phyloP scores from a whole-genome alignment of 2,113 vertebrate species.

The Petroica traversi region DNA sequence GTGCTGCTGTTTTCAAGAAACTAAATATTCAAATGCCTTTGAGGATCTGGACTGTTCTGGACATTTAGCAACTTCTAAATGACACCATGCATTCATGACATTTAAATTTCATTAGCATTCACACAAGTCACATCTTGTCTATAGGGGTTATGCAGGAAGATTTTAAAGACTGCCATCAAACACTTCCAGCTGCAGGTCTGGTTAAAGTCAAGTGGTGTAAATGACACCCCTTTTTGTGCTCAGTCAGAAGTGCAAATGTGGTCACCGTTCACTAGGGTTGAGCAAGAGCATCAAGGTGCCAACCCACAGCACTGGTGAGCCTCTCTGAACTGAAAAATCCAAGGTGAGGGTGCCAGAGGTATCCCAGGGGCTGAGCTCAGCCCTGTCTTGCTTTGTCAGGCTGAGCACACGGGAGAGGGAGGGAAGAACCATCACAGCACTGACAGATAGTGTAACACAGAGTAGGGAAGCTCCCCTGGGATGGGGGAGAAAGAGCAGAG shows the following conservation, averaged over 20 bases:
- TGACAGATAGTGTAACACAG: rapidly evolving
- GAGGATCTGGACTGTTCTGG: background rate
- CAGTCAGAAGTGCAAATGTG: background rate
- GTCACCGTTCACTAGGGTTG: rapidly evolving
- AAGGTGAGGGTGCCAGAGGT: background rate
- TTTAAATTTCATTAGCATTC: background rate
- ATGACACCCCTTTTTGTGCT: background rate
- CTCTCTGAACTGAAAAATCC: rapidly evolving
- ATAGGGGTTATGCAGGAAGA: background rate
- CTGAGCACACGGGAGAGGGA: background rate
- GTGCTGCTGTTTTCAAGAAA: background rate
- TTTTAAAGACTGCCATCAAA: background rate
- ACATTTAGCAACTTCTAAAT: background rate
- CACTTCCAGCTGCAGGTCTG: background rate
- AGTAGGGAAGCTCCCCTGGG: background rate
- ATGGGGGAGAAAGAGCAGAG: rapidly evolving
- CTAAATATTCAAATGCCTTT: background rate
- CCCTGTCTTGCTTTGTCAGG: background rate
- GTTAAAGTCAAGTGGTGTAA: background rate
- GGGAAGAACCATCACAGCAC: background rate
- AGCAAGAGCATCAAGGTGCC: rapidly evolving
- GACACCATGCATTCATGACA: background rate
- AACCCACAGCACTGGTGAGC: rapidly evolving
- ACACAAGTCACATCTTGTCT: background rate
- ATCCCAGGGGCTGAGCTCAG: background rate